A percentile compares a stretch with the other conserved stretches of the same genome.
Conservation (phyloP, 2,888 invertebrate genomes). For the Acleris sparsana region DNA sequence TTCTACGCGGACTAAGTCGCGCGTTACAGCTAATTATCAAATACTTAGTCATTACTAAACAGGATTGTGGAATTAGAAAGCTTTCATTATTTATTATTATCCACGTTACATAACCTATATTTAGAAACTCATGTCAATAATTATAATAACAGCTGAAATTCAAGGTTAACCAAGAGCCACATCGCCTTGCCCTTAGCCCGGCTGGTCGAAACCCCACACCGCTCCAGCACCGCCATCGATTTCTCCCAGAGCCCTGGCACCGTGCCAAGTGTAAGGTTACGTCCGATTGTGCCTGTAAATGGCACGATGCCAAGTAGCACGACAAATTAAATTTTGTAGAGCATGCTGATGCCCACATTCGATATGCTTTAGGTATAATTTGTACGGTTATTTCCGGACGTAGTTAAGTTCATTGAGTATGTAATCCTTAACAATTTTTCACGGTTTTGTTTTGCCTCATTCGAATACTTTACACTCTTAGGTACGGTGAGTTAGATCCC, state of each 20-base stretch:
- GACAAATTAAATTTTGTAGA: constrained; percentile 22
- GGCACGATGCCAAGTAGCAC: constrained; percentile 35
- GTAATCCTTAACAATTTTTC: no score
- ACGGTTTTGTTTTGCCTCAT: no score
- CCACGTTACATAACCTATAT: no score
- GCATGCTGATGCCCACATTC: constrained; percentile 17
- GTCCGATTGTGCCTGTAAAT: constrained; percentile 30
- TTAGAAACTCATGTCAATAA: no score
- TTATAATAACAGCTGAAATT: background rate
- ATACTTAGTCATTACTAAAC: no score
- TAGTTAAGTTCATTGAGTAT: background rate
- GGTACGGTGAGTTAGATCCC: no score
- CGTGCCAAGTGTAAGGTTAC: constrained; percentile 34
- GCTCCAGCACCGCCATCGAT: constrained; percentile 30
- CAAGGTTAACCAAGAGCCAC: background rate
- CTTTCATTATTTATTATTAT: no score
- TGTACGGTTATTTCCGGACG: background rate
- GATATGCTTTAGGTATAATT: constrained; percentile 15
- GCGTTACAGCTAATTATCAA: no score
- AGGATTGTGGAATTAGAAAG: no score
- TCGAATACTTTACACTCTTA: no score
- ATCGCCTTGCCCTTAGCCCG: constrained; percentile 16
- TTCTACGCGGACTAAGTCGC: no score
- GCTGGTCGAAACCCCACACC: background rate
- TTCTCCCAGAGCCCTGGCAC: constrained; percentile 28